Evolutionary conservation across 2,888 invertebrate species (phyloP), one percentile per base, ranked within the genome.

Genomic region (Saturnia pavonia): DNA sequence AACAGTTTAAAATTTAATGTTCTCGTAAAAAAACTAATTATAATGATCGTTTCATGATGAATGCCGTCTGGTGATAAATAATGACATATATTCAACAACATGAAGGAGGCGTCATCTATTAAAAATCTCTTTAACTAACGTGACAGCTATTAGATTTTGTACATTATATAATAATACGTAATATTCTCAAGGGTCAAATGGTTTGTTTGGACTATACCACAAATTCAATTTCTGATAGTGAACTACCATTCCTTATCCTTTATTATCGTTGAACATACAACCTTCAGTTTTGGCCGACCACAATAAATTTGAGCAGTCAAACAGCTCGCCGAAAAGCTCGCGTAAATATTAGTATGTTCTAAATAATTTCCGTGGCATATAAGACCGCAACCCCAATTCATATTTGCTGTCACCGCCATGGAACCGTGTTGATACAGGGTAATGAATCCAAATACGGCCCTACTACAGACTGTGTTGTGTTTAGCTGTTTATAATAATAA

Each of bases 361-460:
- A 82, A 82, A 82, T 79, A 82, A 81, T 80, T 83, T 82, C 72
- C 75, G 77, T 77, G 74, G 68, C 45, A 72, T 73, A 74, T 74
- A 77, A 75, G 75, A 74, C 73, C 74, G 76, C 76, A 77, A 75
- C 73, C 72, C 71, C 69, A 69, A 72, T 70, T 69, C 68, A 57
- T 73, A 71, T 75, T 72, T 73, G 72, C 73, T 75, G 74, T 76
- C 73, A 75, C 73, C 73, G 72, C 73, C 74, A 80, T 73, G 71
- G 71, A 70, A 69, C 67, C 73, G 74, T 84, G 83, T 85, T 84
- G 79, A 78, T 77, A 78, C 79, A 80, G 77, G 73, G 81, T 84
- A 85, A 85, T 85, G 83, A 85, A 85, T 84, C 82, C 84, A 84
- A 85, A 85, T 84, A 83, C 78, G 74, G 71, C 71, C 73, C 40